Conservation (phyloP, 2,797 vertebrate species). For the Eulemur coronatus region DNA sequence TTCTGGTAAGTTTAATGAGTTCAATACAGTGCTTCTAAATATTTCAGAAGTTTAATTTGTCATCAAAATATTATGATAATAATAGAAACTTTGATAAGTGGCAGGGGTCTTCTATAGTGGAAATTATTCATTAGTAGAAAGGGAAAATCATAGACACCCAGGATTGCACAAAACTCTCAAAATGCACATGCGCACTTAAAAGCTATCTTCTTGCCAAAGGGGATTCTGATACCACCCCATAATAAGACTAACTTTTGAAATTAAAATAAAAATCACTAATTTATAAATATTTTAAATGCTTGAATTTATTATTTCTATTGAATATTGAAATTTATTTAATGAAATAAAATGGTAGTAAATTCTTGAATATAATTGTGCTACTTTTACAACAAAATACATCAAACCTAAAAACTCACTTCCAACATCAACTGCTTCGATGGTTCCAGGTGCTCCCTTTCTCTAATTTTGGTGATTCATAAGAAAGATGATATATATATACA, state of each 20-base stretch:
- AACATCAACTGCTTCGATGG: too few species aligned
- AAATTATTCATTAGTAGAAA: neutral
- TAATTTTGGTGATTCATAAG: neutral
- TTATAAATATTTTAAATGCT: neutral
- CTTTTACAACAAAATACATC: neutral
- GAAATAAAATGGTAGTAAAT: neutral
- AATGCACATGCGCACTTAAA: neutral
- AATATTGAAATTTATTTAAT: neutral
- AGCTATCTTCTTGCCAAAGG: neutral
- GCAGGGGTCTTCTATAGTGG: rapidly evolving
- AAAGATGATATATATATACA: neutral
- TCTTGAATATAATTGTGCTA: neutral
- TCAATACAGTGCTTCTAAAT: neutral
- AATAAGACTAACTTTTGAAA: neutral
- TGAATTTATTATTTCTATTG: neutral
- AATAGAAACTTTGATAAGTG: neutral
- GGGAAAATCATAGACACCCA: neutral
- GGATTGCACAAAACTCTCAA: neutral
- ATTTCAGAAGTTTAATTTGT: neutral
- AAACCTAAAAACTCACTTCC: neutral
- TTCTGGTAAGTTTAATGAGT: neutral
- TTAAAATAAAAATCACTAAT: neutral
- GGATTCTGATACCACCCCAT: neutral
- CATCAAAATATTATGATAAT: neutral
- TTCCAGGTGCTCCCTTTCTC: neutral